phyloP scores from a whole-genome alignment of 2,113 vertebrate genomes.

The Pseudorectes ferrugineus region DNA sequence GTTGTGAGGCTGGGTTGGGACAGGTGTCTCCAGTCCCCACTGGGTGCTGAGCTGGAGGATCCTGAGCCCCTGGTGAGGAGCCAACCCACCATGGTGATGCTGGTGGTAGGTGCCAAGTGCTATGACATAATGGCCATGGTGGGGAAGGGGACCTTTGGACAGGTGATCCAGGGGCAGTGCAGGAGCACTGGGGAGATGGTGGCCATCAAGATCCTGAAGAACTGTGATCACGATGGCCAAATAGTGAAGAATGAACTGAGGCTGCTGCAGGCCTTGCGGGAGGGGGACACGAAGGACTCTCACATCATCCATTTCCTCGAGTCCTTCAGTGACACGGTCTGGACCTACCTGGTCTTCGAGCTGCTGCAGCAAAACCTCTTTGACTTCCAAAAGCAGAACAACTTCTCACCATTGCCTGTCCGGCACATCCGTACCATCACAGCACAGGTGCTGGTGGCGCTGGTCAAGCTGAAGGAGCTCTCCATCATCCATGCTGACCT shows the following conservation, averaged over 20 bases:
- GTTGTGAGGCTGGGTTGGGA: background rate
- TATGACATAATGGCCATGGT: slow-evolving; percentile 66
- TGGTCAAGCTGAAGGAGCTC: slow-evolving; percentile 74
- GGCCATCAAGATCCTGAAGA: slow-evolving; percentile 75
- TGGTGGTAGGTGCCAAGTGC: slow-evolving; percentile 46
- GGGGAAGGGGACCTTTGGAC: slow-evolving; percentile 77
- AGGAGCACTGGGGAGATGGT: slow-evolving; percentile 72
- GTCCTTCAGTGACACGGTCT: slow-evolving; percentile 54
- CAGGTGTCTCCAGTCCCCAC: background rate
- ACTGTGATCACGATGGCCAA: background rate
- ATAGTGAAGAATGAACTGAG: slow-evolving; percentile 71
- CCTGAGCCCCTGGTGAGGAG: background rate
- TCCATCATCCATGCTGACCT: slow-evolving; percentile 77
- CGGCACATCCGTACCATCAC: slow-evolving; percentile 74
- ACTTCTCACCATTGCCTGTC: slow-evolving; percentile 63
- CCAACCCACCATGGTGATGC: slow-evolving; percentile 43
- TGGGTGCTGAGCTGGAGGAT: background rate
- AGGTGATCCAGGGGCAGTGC: slow-evolving; percentile 71
- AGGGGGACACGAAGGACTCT: slow-evolving; percentile 46
- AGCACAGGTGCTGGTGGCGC: slow-evolving; percentile 65
- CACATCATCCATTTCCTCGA: slow-evolving; percentile 73
- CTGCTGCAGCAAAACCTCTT: slow-evolving; percentile 77
- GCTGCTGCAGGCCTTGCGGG: slow-evolving; percentile 57
- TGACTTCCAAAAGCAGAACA: slow-evolving; percentile 73
- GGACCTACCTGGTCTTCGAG: slow-evolving; percentile 77